Evolutionary conservation across 1,140 invertebrate species (phyloP), one percentile per base, ranked within the genome.

Genomic region (Luehdorfia chinensis): DNA sequence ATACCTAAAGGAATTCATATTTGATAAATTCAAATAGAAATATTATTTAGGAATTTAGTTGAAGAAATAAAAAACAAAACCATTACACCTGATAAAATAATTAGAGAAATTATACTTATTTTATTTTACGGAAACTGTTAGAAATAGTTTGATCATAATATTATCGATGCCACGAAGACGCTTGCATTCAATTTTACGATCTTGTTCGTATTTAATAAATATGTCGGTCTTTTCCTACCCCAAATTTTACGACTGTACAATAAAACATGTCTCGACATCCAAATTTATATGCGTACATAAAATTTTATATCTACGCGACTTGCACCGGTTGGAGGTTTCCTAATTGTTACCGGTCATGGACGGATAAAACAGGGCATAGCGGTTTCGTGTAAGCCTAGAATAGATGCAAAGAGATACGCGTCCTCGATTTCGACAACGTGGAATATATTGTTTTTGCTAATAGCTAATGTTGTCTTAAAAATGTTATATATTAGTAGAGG

Each of bases 241-340:
- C 65, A 73, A 83, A 85, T 81, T 85, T 85, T 84, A 85, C 77
- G 81, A 81, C 47, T 62, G 50, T 60, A 81, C 77, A 85, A 80
- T 85, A 85, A 85, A 85, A 84, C 79, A 85, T 85, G 81, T 85
- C 81, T 84, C 81, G 81, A 74, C 79, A 85, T 81, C 72, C 65
- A 74, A 85, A 85, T 84, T 85, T 85, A 85, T 85, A 83, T 75
- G 74, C 77, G 77, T 76, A 81, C 77, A 85, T 85, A 85, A 85
- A 85, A 72, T 85, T 85, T 85, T 85, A 85, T 85, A 81, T 71
- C 77, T 71, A 59, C 71, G 72, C 76, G 70, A 84, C 81, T 84
- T 78, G 81, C 76, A 79, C 62, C 61, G 69, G 47, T 59, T 68
- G 61, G 71, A 68, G 66, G 68, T 66, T 66, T 67, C 76, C 75